phyloP scores from a whole-genome alignment of 2,797 vertebrate species.

The Cynodonichthys magdalenae region DNA sequence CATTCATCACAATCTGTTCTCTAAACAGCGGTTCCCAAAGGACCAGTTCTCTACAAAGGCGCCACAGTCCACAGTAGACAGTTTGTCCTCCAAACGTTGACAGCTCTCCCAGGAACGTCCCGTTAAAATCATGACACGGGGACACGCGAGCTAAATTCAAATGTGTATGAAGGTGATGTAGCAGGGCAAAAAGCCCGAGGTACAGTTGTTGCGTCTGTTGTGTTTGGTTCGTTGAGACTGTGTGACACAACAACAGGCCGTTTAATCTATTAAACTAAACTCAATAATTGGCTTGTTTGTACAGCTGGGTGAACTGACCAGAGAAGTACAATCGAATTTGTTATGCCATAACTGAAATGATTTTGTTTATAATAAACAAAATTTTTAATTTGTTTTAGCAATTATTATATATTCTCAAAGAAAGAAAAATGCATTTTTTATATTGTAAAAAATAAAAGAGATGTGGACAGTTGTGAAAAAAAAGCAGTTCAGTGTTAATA shows the following conservation, averaged over 20 bases:
- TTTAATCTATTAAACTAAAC: conserved; percentile 50
- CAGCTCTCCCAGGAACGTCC: conserved; percentile 61
- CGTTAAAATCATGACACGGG: conserved; percentile 47
- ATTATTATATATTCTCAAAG: too few species aligned
- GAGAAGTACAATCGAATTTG: not conserved
- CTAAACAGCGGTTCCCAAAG: conserved; percentile 57
- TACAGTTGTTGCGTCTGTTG: not conserved
- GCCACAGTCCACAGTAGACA: conserved; percentile 56
- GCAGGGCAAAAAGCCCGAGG: conserved; percentile 19
- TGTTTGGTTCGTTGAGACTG: not conserved
- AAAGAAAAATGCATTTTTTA: not conserved
- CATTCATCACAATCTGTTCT: conserved; percentile 61
- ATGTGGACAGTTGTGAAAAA: too few species aligned
- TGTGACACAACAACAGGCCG: conserved; percentile 21
- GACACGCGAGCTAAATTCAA: conserved; percentile 28
- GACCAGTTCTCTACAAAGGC: conserved; percentile 48
- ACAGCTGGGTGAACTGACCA: not conserved
- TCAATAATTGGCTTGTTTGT: conserved; percentile 11
- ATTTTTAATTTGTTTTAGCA: not conserved
- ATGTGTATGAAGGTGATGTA: conserved; percentile 26
- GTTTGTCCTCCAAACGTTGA: conserved; percentile 65
- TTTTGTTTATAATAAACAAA: too few species aligned
- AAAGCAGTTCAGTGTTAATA: not conserved
- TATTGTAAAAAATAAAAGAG: not conserved
- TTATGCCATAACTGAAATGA: too few species aligned